These are phyloP conservation scores for Anguilla anguilla DNA, from an alignment of 2,797 vertebrate species.

Conservation along the genomic window DNA sequence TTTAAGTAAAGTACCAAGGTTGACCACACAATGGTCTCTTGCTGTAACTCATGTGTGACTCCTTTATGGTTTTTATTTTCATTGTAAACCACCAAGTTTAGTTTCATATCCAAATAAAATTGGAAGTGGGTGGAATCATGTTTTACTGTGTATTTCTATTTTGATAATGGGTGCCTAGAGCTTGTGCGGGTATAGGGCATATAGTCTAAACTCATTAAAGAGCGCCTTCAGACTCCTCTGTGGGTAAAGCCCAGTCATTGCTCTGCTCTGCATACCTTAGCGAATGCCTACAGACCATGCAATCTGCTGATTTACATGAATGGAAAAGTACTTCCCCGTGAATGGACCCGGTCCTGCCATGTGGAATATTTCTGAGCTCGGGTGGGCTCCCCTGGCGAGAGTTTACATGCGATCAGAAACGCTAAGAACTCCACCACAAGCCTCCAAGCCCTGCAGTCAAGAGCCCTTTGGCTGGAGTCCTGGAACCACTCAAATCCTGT, in stretches of 20 bases:
- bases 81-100: slow-evolving; percentile 7
- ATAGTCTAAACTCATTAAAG: slow-evolving; percentile 29
- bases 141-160: neutral
- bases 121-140: neutral
- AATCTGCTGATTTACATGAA: slow-evolving; percentile 43
- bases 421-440: slow-evolving; percentile 21
- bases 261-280: slow-evolving; percentile 21
- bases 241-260: slow-evolving; percentile 27
- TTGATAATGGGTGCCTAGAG: slow-evolving; percentile 12
- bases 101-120: slow-evolving; percentile 17
- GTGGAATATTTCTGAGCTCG: slow-evolving; percentile 28
- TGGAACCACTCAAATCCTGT: slow-evolving; percentile 6
- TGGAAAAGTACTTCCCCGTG: slow-evolving; percentile 61
- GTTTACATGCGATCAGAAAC: slow-evolving; percentile 60
- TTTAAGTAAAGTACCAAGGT: slow-evolving; percentile 37
- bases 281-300: slow-evolving; percentile 30
- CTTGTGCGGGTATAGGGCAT: slow-evolving; percentile 28
- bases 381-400: slow-evolving; percentile 46
- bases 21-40: slow-evolving; percentile 28
- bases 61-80: slow-evolving; percentile 31
- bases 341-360: slow-evolving; percentile 36
- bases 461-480: slow-evolving; percentile 35
- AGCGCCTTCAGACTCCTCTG: slow-evolving; percentile 19
- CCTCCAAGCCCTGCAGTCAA: slow-evolving; percentile 40
- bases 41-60: slow-evolving; percentile 18